Evolutionary conservation across 2,888 invertebrate species (phyloP).

Genomic region (Stegophylla sp.): DNA sequence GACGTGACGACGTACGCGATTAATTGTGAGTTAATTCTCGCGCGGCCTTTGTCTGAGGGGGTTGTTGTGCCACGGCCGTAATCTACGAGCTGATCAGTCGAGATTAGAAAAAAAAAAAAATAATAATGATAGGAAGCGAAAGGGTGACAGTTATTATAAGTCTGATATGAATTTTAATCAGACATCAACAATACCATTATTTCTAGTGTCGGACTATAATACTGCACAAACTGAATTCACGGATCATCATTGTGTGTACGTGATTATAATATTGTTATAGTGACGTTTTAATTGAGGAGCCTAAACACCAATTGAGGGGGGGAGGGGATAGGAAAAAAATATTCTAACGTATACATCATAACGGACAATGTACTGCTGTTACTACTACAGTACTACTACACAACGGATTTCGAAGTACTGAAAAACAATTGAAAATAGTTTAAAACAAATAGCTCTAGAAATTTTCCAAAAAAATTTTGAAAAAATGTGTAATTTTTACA

Average conservation of each 20-base stretch:
- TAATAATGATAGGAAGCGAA: no score
- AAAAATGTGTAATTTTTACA: no score
- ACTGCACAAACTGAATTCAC: neutral
- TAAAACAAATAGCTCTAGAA: no score
- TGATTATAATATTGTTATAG: neutral
- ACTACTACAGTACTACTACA: no score
- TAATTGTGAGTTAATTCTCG: conserved; percentile 52
- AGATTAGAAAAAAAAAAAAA: conserved; percentile 43
- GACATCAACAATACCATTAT: no score
- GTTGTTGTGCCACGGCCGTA: neutral
- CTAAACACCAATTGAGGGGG: neutral
- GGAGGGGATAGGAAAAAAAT: neutral
- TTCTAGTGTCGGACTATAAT: neutral
- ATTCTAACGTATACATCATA: no score
- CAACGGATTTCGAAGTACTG: no score
- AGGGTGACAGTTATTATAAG: conserved; percentile 6
- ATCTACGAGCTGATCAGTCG: conserved; percentile 32
- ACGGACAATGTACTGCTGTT: no score
- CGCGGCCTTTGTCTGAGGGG: conserved; percentile 12
- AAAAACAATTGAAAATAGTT: no score
- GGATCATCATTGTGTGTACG: neutral
- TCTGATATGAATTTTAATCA: conserved; percentile 36
- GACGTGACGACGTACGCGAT: conserved; percentile 26
- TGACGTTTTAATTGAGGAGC: conserved; percentile 28
- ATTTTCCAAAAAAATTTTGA: no score